Base-by-base conservation (phyloP, 2,888 invertebrate species). In the Pachycephus smyrnensis region DNA sequence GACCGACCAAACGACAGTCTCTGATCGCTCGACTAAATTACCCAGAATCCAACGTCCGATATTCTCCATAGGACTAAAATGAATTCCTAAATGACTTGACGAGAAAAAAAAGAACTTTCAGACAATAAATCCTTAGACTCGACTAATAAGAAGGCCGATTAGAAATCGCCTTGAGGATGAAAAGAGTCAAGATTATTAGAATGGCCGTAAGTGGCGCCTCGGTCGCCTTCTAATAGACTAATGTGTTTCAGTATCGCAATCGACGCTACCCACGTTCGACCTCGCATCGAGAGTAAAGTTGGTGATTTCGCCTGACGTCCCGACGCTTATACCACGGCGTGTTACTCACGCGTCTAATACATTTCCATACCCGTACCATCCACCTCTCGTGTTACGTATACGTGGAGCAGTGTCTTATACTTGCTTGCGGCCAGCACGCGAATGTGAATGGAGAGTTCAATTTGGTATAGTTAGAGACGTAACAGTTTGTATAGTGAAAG, bases 371-470 rank as follows among this genome's bases (percentile, higher is more conserved):
- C 0, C 2, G 23, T 55, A 23, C 40, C 2, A 0, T 55, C 0
- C 23, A 23, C 2, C 77, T 74, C 68, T 68, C 35, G 73, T 37
- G 73, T 69, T 76, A 73, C 12, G 12, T 31, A 74, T 23, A 23
- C 55, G 23, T 55, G 23, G 9, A 9, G 9, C 55, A 23, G 55
- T 2, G 23, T 6, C 55, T 23, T 6, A 9, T 55, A 55, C 23
- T 15, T 55, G 1, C 6, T 55, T 15, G 55, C 9, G 55, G 1
- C 4, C 9, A 23, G 1, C 55, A 9, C 9, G 6, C 23, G 55
- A 23, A 55, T 55, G 55, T 55, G 23, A 55, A 55, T 55, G 9
- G 55, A 23, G 2, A 55, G 9, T 55, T 55, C 23, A 55, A 23
- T 55, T 55, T 9, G 9, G 9, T 55, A 55, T 15, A 23, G 55